Base-by-base conservation (phyloP, 2,888 invertebrate species). In the Eurytoma californica region DNA sequence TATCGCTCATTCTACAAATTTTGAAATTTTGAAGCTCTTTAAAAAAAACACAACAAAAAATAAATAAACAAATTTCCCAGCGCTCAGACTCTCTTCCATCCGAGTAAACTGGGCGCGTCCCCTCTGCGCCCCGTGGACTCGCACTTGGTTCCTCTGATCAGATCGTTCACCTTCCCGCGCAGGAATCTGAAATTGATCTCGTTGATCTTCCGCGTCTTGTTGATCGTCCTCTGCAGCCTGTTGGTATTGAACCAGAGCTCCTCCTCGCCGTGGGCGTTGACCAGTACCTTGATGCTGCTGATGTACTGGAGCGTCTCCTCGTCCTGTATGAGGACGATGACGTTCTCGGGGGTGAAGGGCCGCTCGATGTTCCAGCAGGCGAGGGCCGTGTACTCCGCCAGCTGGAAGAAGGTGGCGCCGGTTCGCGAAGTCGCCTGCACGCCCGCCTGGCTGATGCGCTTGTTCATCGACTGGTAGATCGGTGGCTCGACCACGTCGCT, bases 291-390 rank as follows among this genome's bases (percentile, higher is more conserved):
- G 68, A 90, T 89, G 57, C 90, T 88, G 72, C 90, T 90, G 80
- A 90, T 86, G 84, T 90, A 90, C 82, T 90, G 90, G 55, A 90
- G 83, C 20, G 82, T 84, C 68, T 83, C 84, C 76, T 86, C 87
- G 79, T 90, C 89, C 80, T 86, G 85, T 3, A 86, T 87, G 47
- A 90, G 77, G 63, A 86, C 83, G 39, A 88, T 88, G 60, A 90
- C 84, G 83, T 90, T 88, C 51, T 90, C 87, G 5, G 86, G 85
- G 9, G 82, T 84, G 80, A 90, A 90, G 47, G 90, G 88, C 72
- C 85, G 86, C 81, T 87, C 87, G 72, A 90, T 90, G 85, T 91
- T 90, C 89, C 90, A 90, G 81, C 90, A 91, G 39, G 89, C 90
- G 28, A 91, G 82, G 1, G 91, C 87, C 49, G 90, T 91, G 80